A percentile compares a stretch with the other conserved stretches of the same genome.
Conservation (phyloP, 2,797 vertebrate genomes). For the Hyperoplus lanceolatus region DNA sequence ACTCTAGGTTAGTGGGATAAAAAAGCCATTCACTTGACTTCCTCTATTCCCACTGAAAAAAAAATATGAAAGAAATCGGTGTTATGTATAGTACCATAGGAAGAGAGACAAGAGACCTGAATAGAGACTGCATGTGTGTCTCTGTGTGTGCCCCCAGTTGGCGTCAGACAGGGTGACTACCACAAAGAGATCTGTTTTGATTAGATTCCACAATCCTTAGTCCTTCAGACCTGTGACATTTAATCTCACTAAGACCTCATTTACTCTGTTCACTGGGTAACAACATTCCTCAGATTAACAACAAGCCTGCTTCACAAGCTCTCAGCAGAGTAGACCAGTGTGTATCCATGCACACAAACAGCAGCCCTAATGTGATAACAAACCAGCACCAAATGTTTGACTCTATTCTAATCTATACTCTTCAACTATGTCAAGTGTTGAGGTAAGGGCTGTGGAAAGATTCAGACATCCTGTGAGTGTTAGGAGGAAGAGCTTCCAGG, state of each 20-base stretch:
- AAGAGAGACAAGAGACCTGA: constrained; percentile 8
- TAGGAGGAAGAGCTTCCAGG: constrained; percentile 14
- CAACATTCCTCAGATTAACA: constrained; percentile 81
- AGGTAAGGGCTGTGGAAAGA: constrained; percentile 12
- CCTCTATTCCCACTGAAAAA: constrained; percentile 47
- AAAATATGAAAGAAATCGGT: constrained; percentile 7
- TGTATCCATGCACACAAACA: constrained; percentile 52
- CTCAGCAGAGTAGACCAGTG: constrained; percentile 36
- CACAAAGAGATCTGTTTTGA: constrained; percentile 78
- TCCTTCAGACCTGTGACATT: constrained; percentile 83
- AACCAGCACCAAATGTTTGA: constrained; percentile 38
- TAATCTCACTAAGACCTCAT: constrained; percentile 81
- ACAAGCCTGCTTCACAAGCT: constrained; percentile 64
- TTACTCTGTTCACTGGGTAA: constrained; percentile 79
- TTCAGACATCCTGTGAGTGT: not conserved
- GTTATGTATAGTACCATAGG: constrained; percentile 38
- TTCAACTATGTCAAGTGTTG: constrained; percentile 11
- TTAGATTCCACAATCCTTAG: constrained; percentile 77
- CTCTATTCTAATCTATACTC: constrained; percentile 16
- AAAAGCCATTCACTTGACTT: constrained; percentile 55
- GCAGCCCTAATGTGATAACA: constrained; percentile 21
- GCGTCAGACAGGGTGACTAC: constrained; percentile 67
- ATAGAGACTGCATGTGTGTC: constrained; percentile 21
- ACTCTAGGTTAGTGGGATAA: constrained; percentile 66
- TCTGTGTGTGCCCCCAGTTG: not conserved